phyloP scores from a whole-genome alignment of 2,113 vertebrate species.

The Pycnonotus jocosus region DNA sequence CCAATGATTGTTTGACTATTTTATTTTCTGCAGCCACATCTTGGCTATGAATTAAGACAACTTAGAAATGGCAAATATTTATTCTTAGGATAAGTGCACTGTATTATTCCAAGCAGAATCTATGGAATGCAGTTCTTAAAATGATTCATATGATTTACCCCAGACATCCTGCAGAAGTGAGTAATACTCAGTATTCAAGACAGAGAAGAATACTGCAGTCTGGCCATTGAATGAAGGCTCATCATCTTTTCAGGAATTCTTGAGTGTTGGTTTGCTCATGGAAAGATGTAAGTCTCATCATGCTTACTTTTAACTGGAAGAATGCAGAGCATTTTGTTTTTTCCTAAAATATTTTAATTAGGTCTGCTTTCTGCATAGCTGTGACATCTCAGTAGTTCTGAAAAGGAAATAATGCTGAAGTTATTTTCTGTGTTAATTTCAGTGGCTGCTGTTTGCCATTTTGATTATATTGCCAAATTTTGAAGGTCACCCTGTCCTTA shows the following conservation, averaged over 20 bases:
- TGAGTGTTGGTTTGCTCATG: not conserved
- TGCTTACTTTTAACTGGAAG: not conserved
- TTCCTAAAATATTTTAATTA: not conserved
- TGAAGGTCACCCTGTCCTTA: slow-evolving; percentile 54
- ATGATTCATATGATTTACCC: not conserved
- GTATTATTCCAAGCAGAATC: not conserved
- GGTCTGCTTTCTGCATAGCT: not conserved
- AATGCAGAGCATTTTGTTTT: not conserved
- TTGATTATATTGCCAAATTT: slow-evolving; percentile 20
- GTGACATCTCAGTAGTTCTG: not conserved
- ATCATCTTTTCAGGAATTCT: not conserved
- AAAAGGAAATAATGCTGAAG: not conserved
- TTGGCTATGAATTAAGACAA: not conserved
- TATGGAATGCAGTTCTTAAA: not conserved
- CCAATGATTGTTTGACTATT: not conserved
- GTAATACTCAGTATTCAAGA: not conserved
- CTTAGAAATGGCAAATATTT: not conserved
- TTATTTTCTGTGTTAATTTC: not conserved
- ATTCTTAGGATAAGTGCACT: not conserved
- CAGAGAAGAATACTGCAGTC: not conserved
- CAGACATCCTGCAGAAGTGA: not conserved
- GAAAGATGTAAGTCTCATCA: not conserved
- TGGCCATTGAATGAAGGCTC: not conserved
- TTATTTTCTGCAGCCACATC: not conserved
- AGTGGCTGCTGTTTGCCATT: not conserved